phyloP scores from a whole-genome alignment of 2,113 vertebrate species.

The Amblyornis subalaris region DNA sequence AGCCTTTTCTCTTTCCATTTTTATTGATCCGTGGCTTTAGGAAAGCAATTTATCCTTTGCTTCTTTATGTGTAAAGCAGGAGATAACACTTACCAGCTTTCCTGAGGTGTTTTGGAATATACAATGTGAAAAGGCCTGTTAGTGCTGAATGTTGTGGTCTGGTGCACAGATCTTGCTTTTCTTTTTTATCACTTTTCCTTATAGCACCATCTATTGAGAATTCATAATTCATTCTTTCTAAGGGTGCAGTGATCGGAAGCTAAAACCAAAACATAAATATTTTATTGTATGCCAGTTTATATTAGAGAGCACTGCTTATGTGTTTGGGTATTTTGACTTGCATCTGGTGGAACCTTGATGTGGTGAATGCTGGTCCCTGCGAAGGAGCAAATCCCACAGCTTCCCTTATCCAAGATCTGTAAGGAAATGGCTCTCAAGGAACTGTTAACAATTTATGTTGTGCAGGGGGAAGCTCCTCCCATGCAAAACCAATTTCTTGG shows the following conservation, averaged over 20 bases:
- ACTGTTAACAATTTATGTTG: conserved; percentile 15
- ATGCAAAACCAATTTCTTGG: conserved; percentile 26
- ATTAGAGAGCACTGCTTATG: background rate
- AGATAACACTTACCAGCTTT: background rate
- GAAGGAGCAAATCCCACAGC: background rate
- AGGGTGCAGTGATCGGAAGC: conserved; percentile 45
- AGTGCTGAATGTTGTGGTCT: background rate
- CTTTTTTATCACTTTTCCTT: conserved; percentile 33
- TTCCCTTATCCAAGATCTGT: conserved; percentile 18
- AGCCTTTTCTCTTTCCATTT: background rate
- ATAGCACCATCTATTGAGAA: background rate
- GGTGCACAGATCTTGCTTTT: background rate
- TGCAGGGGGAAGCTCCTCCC: conserved; percentile 11
- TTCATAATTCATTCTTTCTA: conserved; percentile 41
- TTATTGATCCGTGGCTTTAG: background rate
- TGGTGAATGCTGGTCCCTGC: background rate
- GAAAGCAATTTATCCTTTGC: background rate
- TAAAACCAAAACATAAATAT: conserved; percentile 41
- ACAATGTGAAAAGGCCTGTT: background rate
- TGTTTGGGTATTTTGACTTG: background rate
- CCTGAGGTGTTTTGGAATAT: background rate
- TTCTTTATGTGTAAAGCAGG: background rate
- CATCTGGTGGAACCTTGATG: background rate
- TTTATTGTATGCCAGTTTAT: background rate
- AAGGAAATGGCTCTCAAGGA: conserved; percentile 16